These are phyloP conservation scores for Anniella stebbinsi DNA, from an alignment of 2,797 vertebrate species.

Conservation along the genomic window DNA sequence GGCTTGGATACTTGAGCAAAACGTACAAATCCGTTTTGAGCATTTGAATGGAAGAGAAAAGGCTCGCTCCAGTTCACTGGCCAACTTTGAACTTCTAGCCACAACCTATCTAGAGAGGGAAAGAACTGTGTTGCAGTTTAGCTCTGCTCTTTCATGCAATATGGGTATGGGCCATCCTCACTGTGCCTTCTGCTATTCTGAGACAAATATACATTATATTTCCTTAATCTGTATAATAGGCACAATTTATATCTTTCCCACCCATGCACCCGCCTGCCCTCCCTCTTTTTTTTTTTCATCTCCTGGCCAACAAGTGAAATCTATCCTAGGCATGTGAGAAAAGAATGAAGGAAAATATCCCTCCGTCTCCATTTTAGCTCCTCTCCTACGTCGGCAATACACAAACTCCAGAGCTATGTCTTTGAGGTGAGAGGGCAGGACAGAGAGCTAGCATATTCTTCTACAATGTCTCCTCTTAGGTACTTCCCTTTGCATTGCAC, in stretches of 20 bases:
- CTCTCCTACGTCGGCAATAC: slow-evolving; percentile 42
- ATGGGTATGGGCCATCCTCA: slow-evolving; percentile 37
- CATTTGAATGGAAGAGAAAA: neutral
- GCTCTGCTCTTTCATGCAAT: neutral
- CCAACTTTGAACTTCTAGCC: slow-evolving; percentile 3
- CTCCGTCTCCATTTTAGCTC: slow-evolving; percentile 44
- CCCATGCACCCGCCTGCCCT: no score
- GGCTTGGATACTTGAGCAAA: neutral
- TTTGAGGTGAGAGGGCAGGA: neutral
- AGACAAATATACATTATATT: slow-evolving; percentile 35
- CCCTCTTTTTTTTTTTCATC: slow-evolving; percentile 15
- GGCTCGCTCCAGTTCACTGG: neutral
- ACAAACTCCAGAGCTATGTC: slow-evolving; percentile 26
- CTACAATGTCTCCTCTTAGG: slow-evolving; percentile 35
- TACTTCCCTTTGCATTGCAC: neutral
- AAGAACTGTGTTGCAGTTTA: neutral
- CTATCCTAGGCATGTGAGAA: slow-evolving; percentile 53
- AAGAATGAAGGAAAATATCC: slow-evolving; percentile 19
- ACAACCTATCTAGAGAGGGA: slow-evolving; percentile 29
- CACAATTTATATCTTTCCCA: slow-evolving; percentile 11
- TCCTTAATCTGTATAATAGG: slow-evolving; percentile 11
- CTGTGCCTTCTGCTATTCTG: slow-evolving; percentile 42
- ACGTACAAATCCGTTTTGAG: neutral
- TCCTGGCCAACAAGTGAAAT: slow-evolving; percentile 46
- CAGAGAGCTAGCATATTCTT: slow-evolving; percentile 20